Evolutionary conservation across 2,888 invertebrate genomes (phyloP).

Genomic region (Dioctria rufipes): DNA sequence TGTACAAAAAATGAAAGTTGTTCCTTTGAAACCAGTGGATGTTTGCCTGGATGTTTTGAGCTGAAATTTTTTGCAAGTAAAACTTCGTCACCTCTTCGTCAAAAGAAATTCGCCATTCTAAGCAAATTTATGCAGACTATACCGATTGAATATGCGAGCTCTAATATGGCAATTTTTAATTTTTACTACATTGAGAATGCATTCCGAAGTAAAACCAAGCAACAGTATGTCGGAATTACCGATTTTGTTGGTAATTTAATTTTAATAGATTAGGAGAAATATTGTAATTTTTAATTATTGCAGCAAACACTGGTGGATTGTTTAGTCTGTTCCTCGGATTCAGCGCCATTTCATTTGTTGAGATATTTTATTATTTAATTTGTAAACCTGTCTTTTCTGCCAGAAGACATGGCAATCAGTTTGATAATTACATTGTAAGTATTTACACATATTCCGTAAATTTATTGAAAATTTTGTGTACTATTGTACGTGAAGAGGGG

Average conservation of each 20-base stretch:
- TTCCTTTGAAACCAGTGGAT: slow-evolving; percentile 67
- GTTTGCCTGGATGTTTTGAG: slow-evolving; percentile 85
- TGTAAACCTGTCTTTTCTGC: background rate
- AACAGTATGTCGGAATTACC: slow-evolving; percentile 85
- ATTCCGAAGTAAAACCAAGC: slow-evolving; percentile 82
- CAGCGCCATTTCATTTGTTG: slow-evolving; percentile 83
- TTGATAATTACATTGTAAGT: background rate
- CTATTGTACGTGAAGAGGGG: no score
- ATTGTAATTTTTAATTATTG: slow-evolving; percentile 62
- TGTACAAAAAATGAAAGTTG: slow-evolving; percentile 60
- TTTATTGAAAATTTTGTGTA: no score
- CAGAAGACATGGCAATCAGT: background rate
- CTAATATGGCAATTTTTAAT: slow-evolving; percentile 82
- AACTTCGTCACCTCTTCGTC: slow-evolving; percentile 75
- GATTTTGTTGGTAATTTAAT: slow-evolving; percentile 83
- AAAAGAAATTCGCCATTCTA: slow-evolving; percentile 67
- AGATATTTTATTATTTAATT: slow-evolving; percentile 78
- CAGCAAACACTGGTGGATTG: slow-evolving; percentile 86
- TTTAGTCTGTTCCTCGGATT: slow-evolving; percentile 87
- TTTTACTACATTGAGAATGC: slow-evolving; percentile 81
- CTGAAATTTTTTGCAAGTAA: slow-evolving; percentile 77
- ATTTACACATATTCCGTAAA: background rate
- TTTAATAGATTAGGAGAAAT: background rate
- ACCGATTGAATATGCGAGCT: slow-evolving; percentile 63
- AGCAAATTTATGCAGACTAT: slow-evolving; percentile 64